phyloP scores from a whole-genome alignment of 2,113 vertebrate genomes.

The Actenoides lindsayi region DNA sequence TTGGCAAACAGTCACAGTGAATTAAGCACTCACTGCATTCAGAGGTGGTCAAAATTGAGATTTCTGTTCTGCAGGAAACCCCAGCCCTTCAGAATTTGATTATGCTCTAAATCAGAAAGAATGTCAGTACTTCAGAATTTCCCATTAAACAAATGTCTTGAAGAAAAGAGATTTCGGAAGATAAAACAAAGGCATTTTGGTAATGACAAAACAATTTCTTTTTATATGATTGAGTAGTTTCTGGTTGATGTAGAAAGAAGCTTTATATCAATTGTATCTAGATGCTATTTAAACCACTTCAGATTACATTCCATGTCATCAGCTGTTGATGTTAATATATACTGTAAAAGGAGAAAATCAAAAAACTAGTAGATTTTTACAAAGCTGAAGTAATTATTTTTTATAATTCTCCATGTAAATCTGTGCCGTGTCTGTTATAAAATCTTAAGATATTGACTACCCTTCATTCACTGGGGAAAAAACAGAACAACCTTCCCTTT shows the following conservation, averaged over 20 bases:
- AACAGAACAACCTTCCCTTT: background rate
- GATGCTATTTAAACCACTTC: background rate
- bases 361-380: background rate
- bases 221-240: background rate
- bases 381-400: slow-evolving; percentile 9
- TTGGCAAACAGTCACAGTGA: background rate
- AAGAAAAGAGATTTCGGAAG: background rate
- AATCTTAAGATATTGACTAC: background rate
- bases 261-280: slow-evolving; percentile 11
- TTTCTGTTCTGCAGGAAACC: slow-evolving; percentile 7
- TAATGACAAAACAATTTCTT: background rate
- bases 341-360: background rate
- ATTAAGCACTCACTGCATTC: background rate
- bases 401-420: background rate
- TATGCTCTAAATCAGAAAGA: background rate
- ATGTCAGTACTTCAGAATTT: background rate
- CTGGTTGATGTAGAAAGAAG: background rate
- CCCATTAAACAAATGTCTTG: background rate
- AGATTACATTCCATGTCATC: background rate
- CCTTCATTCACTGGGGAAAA: background rate
- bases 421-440: background rate
- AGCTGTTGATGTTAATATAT: background rate
- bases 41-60: background rate
- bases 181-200: background rate
- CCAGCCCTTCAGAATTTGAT: background rate